Base-by-base conservation (phyloP, 2,888 invertebrate genomes). In the Yponomeuta malinellus region DNA sequence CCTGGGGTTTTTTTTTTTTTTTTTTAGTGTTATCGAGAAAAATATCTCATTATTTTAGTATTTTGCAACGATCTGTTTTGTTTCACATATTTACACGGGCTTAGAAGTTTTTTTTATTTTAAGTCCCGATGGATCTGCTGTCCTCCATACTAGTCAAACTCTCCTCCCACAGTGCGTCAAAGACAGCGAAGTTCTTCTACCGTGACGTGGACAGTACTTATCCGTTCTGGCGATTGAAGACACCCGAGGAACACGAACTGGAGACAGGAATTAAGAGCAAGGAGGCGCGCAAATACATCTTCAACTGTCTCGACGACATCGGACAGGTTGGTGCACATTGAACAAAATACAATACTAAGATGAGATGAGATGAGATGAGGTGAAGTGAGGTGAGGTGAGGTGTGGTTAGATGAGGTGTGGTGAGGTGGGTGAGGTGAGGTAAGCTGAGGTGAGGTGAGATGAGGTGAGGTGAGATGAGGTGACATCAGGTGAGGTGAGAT, bases 241-340 rank as follows among this genome's bases (percentile, higher is more conserved):
- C 98, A 37, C 98, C 98, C 33, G 99, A 99, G 87, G 99, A 99
- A 88, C 98, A 99, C 88, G 99, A 99, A 90, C 95, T 96, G 15
- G 99, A 99, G 93, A 99, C 98, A 69, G 97, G 97, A 75, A 98
- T 98, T 80, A 99, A 99, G 92, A 98, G 99, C 75, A 99, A 99
- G 93, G 99, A 99, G 93, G 99, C 99, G 5, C 93, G 99, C 81
- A 99, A 99, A 89, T 99, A 99, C 89, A 99, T 99, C 80, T 99
- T 99, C 92, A 99, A 99, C 92, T 98, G 98, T 90, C 94, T 99
- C 77, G 99, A 99, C 84, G 99, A 99, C 87, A 99, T 99, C 86
- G 98, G 97, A 74, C 97, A 98, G 92, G 92, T 92, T 43, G 73
- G 74, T 52, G n/a, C 5, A 6, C 15, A 3, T 43, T 71, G 10